Evolutionary conservation across 2,113 vertebrate genomes (phyloP).

Genomic region (Lagopus leucura): DNA sequence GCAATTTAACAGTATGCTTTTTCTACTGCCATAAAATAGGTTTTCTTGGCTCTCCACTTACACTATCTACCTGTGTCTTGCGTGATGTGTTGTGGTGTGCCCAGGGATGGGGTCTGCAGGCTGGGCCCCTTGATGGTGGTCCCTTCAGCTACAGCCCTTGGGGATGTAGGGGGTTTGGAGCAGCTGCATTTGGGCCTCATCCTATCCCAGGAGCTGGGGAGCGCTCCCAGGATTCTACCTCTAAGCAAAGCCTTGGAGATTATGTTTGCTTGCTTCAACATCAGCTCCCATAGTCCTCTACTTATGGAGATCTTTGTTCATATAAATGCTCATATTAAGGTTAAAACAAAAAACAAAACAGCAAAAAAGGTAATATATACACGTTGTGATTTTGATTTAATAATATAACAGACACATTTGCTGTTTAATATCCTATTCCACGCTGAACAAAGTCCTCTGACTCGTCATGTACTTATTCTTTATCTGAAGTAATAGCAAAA

Average conservation of each 20-base stretch:
- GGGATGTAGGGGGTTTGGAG: rapidly evolving
- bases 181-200: background rate
- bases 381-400: slow-evolving; percentile 30
- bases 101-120: background rate
- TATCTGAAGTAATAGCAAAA: slow-evolving; percentile 66
- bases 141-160: background rate
- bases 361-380: background rate
- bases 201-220: background rate
- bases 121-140: background rate
- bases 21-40: background rate
- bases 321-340: background rate
- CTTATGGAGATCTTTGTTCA: background rate
- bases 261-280: background rate
- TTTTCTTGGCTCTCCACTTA: background rate
- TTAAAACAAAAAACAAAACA: background rate
- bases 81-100: background rate
- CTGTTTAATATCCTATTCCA: slow-evolving; percentile 41
- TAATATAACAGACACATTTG: slow-evolving; percentile 27
- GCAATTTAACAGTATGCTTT: background rate
- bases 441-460: slow-evolving; percentile 29
- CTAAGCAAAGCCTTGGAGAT: background rate
- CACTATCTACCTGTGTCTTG: background rate
- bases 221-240: rapidly evolving
- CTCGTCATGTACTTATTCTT: slow-evolving; percentile 32
- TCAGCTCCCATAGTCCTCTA: background rate